These are phyloP conservation scores for Tauraco hartlaubi DNA, from an alignment of 2,797 vertebrate species.

Conservation along the genomic window DNA sequence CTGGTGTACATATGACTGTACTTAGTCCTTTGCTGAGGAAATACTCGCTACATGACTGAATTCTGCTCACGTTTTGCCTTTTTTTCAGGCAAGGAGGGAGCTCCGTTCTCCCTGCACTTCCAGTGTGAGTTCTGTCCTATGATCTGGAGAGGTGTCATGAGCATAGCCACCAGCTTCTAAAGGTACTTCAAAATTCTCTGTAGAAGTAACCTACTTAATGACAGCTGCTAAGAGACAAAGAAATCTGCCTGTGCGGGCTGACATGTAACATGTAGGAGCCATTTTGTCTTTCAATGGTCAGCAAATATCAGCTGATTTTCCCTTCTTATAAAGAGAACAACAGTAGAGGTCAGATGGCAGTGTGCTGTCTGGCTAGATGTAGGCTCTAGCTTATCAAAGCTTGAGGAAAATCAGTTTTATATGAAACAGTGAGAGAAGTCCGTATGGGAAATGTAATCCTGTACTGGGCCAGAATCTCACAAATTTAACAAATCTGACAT, in stretches of 20 bases:
- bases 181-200: background rate
- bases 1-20: background rate
- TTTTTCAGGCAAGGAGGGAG: background rate
- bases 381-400: background rate
- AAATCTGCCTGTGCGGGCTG: background rate
- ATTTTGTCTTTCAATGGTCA: background rate
- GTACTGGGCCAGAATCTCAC: background rate
- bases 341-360: background rate
- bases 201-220: background rate
- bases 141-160: accelerated
- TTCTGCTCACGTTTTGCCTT: background rate
- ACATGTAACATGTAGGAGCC: background rate
- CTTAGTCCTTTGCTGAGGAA: background rate
- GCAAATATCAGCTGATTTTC: background rate
- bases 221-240: background rate
- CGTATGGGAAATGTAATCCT: background rate
- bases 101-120: background rate
- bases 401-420: background rate
- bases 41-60: background rate
- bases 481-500: background rate
- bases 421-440: background rate
- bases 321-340: background rate
- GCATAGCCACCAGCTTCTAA: background rate
- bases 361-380: background rate
- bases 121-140: background rate